Conservation (phyloP, 2,888 invertebrate species). For the Brachyopa scutellaris region DNA sequence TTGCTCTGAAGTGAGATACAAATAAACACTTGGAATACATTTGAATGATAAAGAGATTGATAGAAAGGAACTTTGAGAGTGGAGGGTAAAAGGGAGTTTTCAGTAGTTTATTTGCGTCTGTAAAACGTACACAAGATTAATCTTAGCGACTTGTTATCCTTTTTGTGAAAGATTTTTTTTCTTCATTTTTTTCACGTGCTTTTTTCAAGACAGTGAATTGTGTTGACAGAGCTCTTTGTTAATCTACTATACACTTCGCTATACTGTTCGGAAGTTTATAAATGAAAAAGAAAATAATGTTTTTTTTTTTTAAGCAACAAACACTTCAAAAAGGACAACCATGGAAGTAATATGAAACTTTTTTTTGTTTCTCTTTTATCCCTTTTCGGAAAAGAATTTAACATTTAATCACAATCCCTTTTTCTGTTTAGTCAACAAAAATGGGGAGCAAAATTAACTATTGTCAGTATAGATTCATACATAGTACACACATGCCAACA, state of each 20-base stretch:
- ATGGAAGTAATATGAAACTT: neutral
- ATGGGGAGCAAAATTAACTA: too few relatives aligned
- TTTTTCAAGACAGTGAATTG: slow-evolving; percentile 8
- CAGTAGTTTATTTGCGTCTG: slow-evolving; percentile 16
- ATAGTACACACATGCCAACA: too few relatives aligned
- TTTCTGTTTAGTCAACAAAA: slow-evolving; percentile 16
- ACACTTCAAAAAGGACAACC: slow-evolving; percentile 11
- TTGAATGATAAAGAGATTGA: slow-evolving; percentile 1
- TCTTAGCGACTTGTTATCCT: slow-evolving; percentile 19
- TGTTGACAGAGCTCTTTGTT: slow-evolving; percentile 1
- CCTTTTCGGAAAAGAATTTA: slow-evolving; percentile 13
- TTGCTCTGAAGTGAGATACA: neutral
- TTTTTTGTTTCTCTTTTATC: slow-evolving; percentile 17
- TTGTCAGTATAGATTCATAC: too few relatives aligned
- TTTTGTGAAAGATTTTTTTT: neutral
- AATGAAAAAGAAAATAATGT: too few relatives aligned
- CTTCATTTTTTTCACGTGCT: neutral
- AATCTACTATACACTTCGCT: neutral
- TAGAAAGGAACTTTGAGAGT: neutral
- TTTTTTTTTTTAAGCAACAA: neutral
- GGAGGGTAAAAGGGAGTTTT: neutral
- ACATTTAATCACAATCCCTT: slow-evolving; percentile 34
- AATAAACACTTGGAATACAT: slow-evolving; percentile 20
- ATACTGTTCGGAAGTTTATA: neutral
- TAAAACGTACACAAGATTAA: slow-evolving; percentile 18